Conservation (phyloP, 2,797 vertebrate genomes). For the Arnoldichthys spilopterus region DNA sequence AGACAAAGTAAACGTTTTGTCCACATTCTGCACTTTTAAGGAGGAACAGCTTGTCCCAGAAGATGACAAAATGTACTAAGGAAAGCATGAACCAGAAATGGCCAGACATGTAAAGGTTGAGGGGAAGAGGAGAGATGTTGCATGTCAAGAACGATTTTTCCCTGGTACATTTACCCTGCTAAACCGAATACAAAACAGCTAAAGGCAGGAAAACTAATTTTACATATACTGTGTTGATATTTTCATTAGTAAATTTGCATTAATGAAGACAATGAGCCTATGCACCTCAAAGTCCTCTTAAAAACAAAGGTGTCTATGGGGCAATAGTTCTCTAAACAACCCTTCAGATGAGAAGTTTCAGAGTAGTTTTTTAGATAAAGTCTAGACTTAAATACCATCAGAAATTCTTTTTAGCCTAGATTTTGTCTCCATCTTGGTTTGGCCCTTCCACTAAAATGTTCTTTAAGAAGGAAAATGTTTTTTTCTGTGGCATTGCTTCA, state of each 20-base stretch:
- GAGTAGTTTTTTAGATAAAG: neutral
- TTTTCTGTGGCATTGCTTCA: neutral
- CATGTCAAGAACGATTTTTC: neutral
- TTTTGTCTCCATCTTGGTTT: neutral
- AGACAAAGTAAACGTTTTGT: conserved; percentile 79
- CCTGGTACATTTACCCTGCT: neutral
- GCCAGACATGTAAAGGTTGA: conserved; percentile 8
- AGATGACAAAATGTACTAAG: conserved; percentile 65
- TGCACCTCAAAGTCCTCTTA: neutral
- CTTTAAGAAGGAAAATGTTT: neutral
- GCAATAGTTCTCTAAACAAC: neutral
- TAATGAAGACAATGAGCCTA: neutral
- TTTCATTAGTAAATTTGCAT: neutral
- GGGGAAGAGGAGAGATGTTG: neutral
- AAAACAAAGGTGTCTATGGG: neutral
- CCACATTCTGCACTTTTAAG: conserved; percentile 75
- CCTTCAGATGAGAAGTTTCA: neutral
- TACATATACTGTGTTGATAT: neutral
- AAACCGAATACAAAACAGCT: conserved; percentile 4
- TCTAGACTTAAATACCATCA: neutral
- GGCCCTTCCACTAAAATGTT: neutral
- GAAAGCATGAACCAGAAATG: conserved; percentile 8
- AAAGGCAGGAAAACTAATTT: neutral
- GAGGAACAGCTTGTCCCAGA: conserved; percentile 73
- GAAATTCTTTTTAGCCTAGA: neutral